Conservation (phyloP, 1,140 invertebrate species). For the Schlechtendalia chinensis region DNA sequence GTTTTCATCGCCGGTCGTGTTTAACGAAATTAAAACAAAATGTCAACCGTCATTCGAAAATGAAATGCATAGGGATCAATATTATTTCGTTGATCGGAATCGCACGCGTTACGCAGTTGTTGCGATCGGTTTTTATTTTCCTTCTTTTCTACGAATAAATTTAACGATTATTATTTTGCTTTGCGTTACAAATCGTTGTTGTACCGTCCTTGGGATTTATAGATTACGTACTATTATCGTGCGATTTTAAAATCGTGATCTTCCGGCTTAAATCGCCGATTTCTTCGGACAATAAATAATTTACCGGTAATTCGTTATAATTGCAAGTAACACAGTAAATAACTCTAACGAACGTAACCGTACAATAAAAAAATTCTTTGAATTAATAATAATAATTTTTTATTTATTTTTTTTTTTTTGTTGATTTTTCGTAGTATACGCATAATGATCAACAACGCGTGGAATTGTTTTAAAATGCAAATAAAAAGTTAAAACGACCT, state of each 20-base stretch:
- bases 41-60: no score
- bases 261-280: background rate
- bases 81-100: no score
- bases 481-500: constrained; percentile 8
- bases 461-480: background rate
- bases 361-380: background rate
- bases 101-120: no score
- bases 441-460: background rate
- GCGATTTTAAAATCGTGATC: background rate
- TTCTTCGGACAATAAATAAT: background rate
- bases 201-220: background rate
- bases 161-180: no score
- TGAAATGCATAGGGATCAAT: no score
- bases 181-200: no score
- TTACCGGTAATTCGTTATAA: background rate
- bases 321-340: no score
- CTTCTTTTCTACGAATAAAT: no score
- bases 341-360: no score
- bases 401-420: background rate
- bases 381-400: background rate
- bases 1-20: no score
- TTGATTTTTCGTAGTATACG: background rate
- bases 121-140: no score
- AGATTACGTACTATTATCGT: background rate
- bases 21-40: no score